Conservation (phyloP, 2,113 vertebrate genomes). For the Manacus vitellinus region DNA sequence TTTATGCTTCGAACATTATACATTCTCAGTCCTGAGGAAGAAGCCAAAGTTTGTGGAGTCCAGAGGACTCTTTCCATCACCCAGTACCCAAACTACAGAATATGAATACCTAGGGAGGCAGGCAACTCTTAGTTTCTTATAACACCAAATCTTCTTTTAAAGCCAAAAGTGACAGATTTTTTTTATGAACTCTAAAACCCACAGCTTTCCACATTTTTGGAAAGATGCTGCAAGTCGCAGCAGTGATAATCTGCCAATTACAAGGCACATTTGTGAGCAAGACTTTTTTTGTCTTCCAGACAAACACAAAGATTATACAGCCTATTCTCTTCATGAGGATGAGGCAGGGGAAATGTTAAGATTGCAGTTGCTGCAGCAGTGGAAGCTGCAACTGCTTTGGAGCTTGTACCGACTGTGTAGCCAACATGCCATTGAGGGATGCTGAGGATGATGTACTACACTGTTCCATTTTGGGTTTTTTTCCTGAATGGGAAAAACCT, state of each 20-base stretch:
- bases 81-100: not conserved
- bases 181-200: not conserved
- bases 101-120: not conserved
- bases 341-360: not conserved
- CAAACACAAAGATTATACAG: not conserved
- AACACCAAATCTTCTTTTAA: not conserved
- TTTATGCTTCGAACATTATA: not conserved
- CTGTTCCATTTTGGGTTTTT: not conserved
- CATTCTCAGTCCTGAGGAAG: not conserved
- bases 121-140: not conserved
- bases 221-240: not conserved
- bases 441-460: not conserved
- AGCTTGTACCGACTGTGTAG: not conserved
- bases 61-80: not conserved
- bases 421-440: not conserved
- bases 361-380: not conserved
- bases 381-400: not conserved
- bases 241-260: not conserved
- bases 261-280: not conserved
- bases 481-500: not conserved
- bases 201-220: not conserved
- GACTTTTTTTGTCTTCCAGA: conserved; percentile 2
- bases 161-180: not conserved
- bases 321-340: not conserved
- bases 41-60: not conserved